phyloP scores from a whole-genome alignment of 1,140 invertebrate species.

The Pseudobourletiella spinata region DNA sequence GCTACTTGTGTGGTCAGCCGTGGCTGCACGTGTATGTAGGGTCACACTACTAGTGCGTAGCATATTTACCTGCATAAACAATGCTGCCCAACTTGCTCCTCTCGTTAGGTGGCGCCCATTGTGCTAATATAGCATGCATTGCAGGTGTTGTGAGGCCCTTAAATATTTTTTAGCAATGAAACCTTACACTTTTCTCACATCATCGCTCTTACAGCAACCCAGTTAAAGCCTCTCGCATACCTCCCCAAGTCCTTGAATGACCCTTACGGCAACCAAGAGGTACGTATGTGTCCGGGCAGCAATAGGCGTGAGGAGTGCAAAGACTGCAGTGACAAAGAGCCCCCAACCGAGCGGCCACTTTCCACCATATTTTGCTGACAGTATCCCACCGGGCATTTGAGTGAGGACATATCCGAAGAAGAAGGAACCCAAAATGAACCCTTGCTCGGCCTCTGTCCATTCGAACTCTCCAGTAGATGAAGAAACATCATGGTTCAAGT shows the following conservation, averaged over 20 bases:
- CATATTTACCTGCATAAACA: conserved; percentile 32
- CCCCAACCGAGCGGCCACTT: conserved; percentile 54
- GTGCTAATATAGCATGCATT: conserved; percentile 46
- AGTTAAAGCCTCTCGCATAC: conserved; percentile 38
- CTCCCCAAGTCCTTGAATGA: conserved; percentile 43
- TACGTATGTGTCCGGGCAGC: conserved; percentile 20
- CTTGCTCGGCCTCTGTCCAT: conserved; percentile 67
- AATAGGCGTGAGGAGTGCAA: conserved; percentile 22
- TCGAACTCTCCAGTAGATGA: conserved; percentile 58
- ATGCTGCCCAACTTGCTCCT: conserved; percentile 37
- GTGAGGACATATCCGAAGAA: conserved; percentile 56
- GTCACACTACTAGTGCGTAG: no score
- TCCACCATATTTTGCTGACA: conserved; percentile 40
- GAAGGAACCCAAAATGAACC: conserved; percentile 56
- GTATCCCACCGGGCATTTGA: conserved; percentile 70
- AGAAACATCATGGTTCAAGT: no score
- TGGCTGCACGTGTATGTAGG: no score
- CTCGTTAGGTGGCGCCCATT: conserved; percentile 47
- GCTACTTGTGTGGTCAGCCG: no score
- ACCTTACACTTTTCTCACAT: no score
- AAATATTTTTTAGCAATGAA: conserved; percentile 23
- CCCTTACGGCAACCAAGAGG: conserved; percentile 10
- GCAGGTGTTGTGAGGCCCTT: conserved; percentile 67
- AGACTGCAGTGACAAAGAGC: background rate
- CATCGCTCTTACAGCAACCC: background rate